Base-by-base conservation (phyloP, 2,888 invertebrate genomes). In the Petrolisthes cinctipes region DNA sequence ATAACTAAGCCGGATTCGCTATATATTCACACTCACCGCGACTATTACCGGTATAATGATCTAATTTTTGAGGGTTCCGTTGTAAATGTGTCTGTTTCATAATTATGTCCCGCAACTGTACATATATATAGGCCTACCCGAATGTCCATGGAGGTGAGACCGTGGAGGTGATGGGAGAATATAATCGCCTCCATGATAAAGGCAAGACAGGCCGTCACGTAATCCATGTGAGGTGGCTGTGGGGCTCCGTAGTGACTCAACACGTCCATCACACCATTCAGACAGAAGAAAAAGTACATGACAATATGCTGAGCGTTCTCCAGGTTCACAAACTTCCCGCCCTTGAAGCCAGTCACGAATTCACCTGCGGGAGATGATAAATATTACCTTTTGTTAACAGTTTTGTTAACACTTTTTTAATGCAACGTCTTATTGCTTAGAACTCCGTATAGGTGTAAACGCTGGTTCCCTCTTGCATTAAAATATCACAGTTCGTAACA, bases 131-230 rank as follows among this genome's bases (percentile, higher is more conserved):
- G 37, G 37, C 37, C 37, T 37, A 92, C 92, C 91, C 91, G 92
- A 14, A 92, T 90, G 87, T 93, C 92, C 92, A 93, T 91, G 66
- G 91, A 91, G 0, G 92, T 89, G 37, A 93, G 91, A 5, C 93
- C 94, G 91, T 93, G 93, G 9, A 94, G 92, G 91, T 94, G 94
- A 91, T 93, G 93, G 88, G 92, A 92, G 91, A 94, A 94, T 4
- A 94, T 92, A 75, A 94, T 90, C 5, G 92, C 93, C 91, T 94
- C 94, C 23, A 93, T 92, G 53, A 91, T 89, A 82, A 93, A 92
- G 4, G 94, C 93, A 61, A 94, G 83, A 4, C 92, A 89, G n/a
- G 92, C 92, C 2, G 92, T 91, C 5, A 92, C 91, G 91, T 94
- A 94, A 90, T 93, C 93, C 11, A 92, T 91, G 90, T 92, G 92